Base-by-base conservation (phyloP, 2,113 vertebrate species). In the Hystrix brachyura region DNA sequence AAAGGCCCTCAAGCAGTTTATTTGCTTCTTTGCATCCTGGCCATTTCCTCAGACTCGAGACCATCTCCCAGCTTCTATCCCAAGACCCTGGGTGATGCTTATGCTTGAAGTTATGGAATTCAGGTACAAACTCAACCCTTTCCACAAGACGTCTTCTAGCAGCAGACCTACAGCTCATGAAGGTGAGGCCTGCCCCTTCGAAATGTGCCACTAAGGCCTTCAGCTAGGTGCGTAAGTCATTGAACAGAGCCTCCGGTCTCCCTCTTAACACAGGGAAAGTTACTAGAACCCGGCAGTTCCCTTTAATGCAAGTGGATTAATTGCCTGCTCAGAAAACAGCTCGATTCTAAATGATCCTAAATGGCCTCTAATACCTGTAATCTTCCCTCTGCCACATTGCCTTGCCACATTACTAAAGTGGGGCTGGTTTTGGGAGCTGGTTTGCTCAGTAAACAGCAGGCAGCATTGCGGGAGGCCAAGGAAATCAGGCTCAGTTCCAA, bases 251-350 rank as follows among this genome's bases (percentile, higher is more conserved):
- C 25, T 93, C 79, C 91, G 88, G 90, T 72, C 48, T 32, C 81
- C 86, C 78, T 96, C 69, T 95, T 85, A 90, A 83, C 1, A 15
- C 64, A 95, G 89, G 7, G 32, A 93, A 72, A 95, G 57, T 34
- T 94, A 46, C 1, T 1, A 55, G 89, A 97, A 95, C 95, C 29
- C 65, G 92, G 64, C 53, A 96, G 78, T 69, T 85, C 87, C 62
- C 87, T 94, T 82, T 97, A 96, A 97, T 93, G 92, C 88, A 98
- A 94, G 87, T 87, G 76, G 78, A 97, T 98, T 98, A 98, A 98
- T 97, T 98, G 94, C 48, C 79, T 98, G 71, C 96, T 98, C 76
- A 46, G 95, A 98, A 98, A 98, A 97, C 91, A 46, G 89, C 96
- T 98, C 87, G 1, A 94, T 97, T 95, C 53, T 97, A 97, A 98